Conservation (phyloP, 2,888 invertebrate species). For the Lycia hirtaria region DNA sequence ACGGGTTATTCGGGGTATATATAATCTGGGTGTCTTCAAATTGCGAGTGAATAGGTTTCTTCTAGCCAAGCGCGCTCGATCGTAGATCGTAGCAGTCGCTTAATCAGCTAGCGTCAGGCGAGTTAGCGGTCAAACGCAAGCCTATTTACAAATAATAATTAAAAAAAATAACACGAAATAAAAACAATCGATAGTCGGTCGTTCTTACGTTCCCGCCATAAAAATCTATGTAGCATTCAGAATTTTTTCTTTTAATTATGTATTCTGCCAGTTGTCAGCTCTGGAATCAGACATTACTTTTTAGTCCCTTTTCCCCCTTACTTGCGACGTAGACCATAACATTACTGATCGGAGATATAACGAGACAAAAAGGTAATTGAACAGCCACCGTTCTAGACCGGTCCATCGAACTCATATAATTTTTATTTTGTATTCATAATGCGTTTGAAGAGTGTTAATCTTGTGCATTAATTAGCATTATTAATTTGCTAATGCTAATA, state of each 20-base stretch:
- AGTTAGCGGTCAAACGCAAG: too few species aligned
- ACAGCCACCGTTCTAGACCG: slow-evolving; percentile 15
- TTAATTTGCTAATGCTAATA: background rate
- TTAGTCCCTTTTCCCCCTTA: background rate
- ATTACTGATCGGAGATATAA: slow-evolving; percentile 43
- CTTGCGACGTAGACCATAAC: slow-evolving; percentile 50
- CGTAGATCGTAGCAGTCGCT: too few species aligned
- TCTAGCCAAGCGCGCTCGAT: too few species aligned
- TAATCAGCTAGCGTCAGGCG: too few species aligned
- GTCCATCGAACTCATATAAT: slow-evolving; percentile 8
- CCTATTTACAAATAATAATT: too few species aligned
- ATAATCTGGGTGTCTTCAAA: too few species aligned
- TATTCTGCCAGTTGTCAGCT: background rate
- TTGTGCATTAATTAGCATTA: too few species aligned
- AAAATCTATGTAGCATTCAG: background rate
- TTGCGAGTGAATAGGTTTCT: too few species aligned
- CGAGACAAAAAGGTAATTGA: slow-evolving; percentile 51
- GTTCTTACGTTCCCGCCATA: too few species aligned
- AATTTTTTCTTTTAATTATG: background rate
- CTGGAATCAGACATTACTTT: background rate
- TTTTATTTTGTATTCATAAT: slow-evolving; percentile 16
- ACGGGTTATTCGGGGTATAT: too few species aligned
- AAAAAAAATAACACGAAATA: too few species aligned
- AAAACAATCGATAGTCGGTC: too few species aligned
- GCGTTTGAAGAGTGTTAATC: slow-evolving; percentile 10